phyloP scores from a whole-genome alignment of 2,888 invertebrate genomes.

The Drosophila lacicola region DNA sequence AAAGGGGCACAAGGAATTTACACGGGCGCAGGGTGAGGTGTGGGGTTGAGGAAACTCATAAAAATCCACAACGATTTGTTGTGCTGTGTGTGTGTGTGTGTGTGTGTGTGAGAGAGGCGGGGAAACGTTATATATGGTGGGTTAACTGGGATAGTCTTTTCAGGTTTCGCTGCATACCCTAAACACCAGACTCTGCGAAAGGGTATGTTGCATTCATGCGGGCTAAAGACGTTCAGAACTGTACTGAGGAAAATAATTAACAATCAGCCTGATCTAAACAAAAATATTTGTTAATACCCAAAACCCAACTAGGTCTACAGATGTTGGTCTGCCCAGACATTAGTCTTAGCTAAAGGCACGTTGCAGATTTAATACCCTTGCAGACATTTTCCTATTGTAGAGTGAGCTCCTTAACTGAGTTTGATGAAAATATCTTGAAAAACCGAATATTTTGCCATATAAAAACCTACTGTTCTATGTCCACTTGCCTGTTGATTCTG shows the following conservation, averaged over 20 bases:
- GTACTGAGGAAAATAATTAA: background rate
- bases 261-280: background rate
- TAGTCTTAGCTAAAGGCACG: no score
- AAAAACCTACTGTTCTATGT: no score
- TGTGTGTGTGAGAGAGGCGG: background rate
- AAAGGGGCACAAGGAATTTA: constrained; percentile 21
- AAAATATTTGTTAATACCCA: background rate
- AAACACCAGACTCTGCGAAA: constrained; percentile 4
- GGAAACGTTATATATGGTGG: constrained; percentile 63
- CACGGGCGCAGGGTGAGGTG: constrained; percentile 2
- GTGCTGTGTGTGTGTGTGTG: constrained; percentile 38
- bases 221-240: background rate
- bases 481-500: no score
- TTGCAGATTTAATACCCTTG: no score
- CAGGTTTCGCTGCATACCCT: constrained; percentile 34
- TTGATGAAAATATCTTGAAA: no score
- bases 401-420: no score
- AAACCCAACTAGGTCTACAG: background rate
- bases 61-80: constrained; percentile 79
- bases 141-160: constrained; percentile 54
- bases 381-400: no score
- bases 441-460: no score
- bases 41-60: constrained; percentile 66
- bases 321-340: no score
- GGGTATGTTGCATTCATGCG: constrained; percentile 39